Evolutionary conservation across 2,797 vertebrate species (phyloP).

Genomic region (Cetoscarus ocellatus): DNA sequence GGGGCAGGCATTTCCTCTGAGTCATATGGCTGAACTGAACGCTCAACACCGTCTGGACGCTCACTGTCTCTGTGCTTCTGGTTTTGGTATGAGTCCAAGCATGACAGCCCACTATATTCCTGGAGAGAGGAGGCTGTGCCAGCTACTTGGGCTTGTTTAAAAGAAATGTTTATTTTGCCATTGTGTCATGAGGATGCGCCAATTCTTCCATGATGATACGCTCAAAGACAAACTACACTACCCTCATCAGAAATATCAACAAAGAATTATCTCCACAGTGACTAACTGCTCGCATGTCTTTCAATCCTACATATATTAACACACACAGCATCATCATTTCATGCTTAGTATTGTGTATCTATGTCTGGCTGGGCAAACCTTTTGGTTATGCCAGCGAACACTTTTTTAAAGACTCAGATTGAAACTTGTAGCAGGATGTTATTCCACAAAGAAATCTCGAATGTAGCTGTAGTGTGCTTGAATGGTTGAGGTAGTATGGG

Average conservation of each 20-base stretch:
- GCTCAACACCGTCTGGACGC: conserved; percentile 61
- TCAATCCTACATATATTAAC: not conserved
- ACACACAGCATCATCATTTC: not conserved
- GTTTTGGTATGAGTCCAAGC: conserved; percentile 57
- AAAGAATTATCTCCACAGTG: not conserved
- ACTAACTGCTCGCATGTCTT: not conserved
- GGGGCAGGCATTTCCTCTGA: conserved; percentile 65
- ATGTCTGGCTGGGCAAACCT: conserved; percentile 9
- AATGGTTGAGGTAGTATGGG: conserved; percentile 21
- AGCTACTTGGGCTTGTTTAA: conserved; percentile 21
- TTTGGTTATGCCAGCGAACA: conserved; percentile 20
- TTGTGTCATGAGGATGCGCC: not conserved
- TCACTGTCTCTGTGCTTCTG: conserved; percentile 37
- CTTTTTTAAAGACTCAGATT: conserved; percentile 40
- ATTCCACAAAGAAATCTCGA: conserved; percentile 56
- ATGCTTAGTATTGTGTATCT: not conserved
- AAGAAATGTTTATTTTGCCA: conserved; percentile 30
- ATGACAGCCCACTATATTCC: conserved; percentile 51
- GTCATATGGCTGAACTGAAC: conserved; percentile 70
- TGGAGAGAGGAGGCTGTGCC: conserved; percentile 42
- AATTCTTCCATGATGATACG: conserved; percentile 1
- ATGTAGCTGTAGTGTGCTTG: conserved; percentile 32
- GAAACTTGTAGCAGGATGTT: conserved; percentile 57
- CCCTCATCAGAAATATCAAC: not conserved
- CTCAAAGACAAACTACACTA: not conserved